phyloP scores from a whole-genome alignment of 2,888 invertebrate genomes.

The Phaonia tiefii region DNA sequence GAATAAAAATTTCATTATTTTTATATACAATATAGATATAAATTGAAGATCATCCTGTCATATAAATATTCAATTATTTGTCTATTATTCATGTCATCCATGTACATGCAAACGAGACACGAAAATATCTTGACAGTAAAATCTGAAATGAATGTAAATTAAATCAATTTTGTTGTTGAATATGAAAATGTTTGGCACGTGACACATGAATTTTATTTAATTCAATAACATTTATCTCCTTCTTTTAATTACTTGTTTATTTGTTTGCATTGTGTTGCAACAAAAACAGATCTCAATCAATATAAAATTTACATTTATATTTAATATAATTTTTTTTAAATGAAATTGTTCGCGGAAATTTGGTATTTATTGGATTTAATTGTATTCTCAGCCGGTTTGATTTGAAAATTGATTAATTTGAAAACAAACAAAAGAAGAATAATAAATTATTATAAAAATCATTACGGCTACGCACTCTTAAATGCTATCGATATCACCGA shows the following conservation, averaged over 20 bases:
- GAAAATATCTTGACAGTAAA: neutral
- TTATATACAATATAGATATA: neutral
- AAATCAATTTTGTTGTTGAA: neutral
- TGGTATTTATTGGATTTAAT: neutral
- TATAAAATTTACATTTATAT: constrained; percentile 9
- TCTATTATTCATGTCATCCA: neutral
- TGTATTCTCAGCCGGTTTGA: neutral
- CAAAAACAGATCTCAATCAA: neutral
- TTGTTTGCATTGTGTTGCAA: neutral
- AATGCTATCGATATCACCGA: too few species aligned
- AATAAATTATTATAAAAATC: too few species aligned
- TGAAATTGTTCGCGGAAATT: neutral
- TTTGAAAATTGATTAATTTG: constrained; percentile 10
- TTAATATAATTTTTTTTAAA: constrained; percentile 26
- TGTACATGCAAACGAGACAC: neutral
- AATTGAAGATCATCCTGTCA: neutral
- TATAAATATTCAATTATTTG: neutral
- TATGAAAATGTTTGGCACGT: constrained; percentile 36
- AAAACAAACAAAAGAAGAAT: too few species aligned
- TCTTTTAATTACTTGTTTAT: too few species aligned
- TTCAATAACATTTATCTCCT: constrained; percentile 29
- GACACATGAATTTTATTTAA: constrained; percentile 14
- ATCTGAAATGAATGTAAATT: neutral
- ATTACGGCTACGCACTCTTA: too few species aligned
- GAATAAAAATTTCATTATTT: too few species aligned